Conservation (phyloP, 2,888 invertebrate species). For the Chironomus riparius region DNA sequence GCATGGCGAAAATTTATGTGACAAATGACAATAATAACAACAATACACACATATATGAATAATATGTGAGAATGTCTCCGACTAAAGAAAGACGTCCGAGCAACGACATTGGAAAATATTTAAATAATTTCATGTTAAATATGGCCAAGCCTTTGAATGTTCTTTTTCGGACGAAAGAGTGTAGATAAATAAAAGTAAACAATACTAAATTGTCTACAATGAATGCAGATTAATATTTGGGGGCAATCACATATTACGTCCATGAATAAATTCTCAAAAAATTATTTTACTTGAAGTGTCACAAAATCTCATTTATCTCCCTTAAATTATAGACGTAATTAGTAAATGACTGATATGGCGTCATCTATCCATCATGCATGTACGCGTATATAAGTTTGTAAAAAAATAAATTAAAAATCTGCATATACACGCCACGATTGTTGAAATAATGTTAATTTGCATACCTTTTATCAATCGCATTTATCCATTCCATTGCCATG, state of each 20-base stretch:
- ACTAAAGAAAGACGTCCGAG: not conserved
- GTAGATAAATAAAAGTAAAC: not conserved
- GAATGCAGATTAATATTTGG: not conserved
- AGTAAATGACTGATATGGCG: no score
- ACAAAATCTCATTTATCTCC: no score
- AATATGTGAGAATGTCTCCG: no score
- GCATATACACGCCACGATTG: not conserved
- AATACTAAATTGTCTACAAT: not conserved
- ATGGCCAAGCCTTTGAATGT: constrained; percentile 8
- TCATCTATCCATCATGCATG: no score
- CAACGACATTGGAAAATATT: constrained; percentile 21
- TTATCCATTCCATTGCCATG: constrained; percentile 50
- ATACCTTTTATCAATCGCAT: constrained; percentile 49
- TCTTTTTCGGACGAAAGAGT: not conserved
- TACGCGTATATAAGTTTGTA: not conserved
- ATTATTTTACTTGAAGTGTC: no score
- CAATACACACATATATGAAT: not conserved
- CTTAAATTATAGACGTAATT: no score
- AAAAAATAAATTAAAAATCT: not conserved
- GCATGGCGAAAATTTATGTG: no score
- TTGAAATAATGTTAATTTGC: constrained; percentile 28
- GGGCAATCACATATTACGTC: no score
- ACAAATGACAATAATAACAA: no score
- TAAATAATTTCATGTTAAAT: not conserved
- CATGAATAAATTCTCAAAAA: no score